Base-by-base conservation (phyloP, 2,797 vertebrate species). In the Kryptolebias ocellatus region DNA sequence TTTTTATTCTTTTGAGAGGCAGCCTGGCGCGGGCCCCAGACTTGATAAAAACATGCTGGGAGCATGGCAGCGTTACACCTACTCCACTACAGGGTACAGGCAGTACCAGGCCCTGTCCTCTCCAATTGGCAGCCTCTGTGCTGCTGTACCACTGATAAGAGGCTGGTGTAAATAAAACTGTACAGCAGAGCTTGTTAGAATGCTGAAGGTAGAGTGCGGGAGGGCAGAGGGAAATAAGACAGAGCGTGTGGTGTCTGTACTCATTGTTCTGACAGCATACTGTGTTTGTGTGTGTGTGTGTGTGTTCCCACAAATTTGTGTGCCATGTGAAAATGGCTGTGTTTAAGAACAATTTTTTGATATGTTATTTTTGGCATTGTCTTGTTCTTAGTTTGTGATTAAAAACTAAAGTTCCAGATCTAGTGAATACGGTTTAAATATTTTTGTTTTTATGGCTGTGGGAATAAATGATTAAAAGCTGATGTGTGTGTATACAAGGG, bases 161-260 rank as follows among this genome's bases (percentile, higher is more conserved):
- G 94, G 92, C 93, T 93, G 91, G 95, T 96, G 97, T 97, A 98
- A 98, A 97, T 97, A 98, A 96, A 96, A 96, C 94, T 96, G 95
- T 96, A 95, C 94, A 87, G 95, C 93, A 87, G 90, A 92, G 92
- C 93, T 92, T 87, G 94, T 94, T 94, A 95, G 92, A 77, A 74
- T 88, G 91, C 87, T 73, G 69, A 78, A 81, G 85, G 84, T 83
- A 67, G 84, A 85, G 80, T 29, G 53, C 52, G 31, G 46, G 34
- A 31, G 53, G 54, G 27, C 45, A 51, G 47, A 10, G 29, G 59
- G 34, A 77, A 60, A 63, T 61, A 65, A 60, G 71, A 72, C 70
- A 34, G 91, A 89, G 89, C 92, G 93, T 92, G 93, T 60, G 78
- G 80, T 83, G 95, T 96, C 95, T 96, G 96, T 93, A 96, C 96